Percentiles rank a stretch among this genome's conserved stretches.
Evolutionary conservation across 2,888 invertebrate genomes (phyloP).

Genomic region (Biston stratarius): DNA sequence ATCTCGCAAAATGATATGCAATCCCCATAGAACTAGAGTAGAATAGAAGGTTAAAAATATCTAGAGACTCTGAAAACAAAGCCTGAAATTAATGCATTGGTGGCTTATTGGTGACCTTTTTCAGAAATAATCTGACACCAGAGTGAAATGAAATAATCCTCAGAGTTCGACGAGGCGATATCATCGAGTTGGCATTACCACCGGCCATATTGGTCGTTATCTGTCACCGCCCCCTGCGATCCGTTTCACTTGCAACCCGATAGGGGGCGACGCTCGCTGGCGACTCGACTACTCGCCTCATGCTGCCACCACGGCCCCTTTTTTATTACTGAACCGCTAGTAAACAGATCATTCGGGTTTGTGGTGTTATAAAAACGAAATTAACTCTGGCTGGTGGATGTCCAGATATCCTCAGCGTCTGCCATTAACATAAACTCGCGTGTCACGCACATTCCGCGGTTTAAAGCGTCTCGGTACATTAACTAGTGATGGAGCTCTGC

Average conservation of each 20-base stretch:
- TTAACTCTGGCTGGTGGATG: constrained; percentile 82
- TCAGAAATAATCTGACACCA: constrained; percentile 32
- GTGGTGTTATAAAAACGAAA: constrained; percentile 87
- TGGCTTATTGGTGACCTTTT: constrained; percentile 20
- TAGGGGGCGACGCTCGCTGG: constrained; percentile 81
- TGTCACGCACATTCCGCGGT: constrained; percentile 69
- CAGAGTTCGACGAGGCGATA: constrained; percentile 45
- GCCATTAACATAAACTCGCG: constrained; percentile 75
- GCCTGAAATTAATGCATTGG: constrained; percentile 17
- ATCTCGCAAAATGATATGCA: too few species aligned
- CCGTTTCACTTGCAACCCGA: constrained; percentile 85
- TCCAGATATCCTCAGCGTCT: constrained; percentile 74
- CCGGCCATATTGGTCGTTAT: constrained; percentile 81
- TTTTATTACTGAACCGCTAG: constrained; percentile 86
- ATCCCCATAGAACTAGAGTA: too few species aligned
- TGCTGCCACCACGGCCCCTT: constrained; percentile 84
- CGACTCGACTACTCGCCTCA: constrained; percentile 75
- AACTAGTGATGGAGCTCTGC: constrained; percentile 49
- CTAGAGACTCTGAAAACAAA: not conserved
- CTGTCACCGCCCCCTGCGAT: constrained; percentile 82
- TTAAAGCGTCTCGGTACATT: constrained; percentile 64
- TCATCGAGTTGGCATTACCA: constrained; percentile 77
- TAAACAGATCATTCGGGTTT: constrained; percentile 87
- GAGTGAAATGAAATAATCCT: constrained; percentile 45
- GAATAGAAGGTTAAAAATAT: too few species aligned